These are phyloP conservation scores for Morone chrysops DNA, from an alignment of 2,113 vertebrate genomes.

Conservation along the genomic window DNA sequence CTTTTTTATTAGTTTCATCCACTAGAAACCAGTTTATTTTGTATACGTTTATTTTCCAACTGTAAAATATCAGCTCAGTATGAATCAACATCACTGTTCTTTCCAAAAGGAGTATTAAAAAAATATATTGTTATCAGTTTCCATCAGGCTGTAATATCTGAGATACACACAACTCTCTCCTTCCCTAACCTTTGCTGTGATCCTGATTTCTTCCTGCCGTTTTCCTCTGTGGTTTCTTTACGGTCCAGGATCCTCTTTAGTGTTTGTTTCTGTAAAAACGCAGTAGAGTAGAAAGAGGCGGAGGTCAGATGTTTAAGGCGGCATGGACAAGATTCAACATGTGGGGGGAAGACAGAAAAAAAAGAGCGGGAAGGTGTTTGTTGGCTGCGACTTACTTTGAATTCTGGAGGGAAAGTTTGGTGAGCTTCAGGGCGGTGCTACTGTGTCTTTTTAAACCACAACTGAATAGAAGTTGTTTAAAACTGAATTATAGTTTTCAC, in stretches of 20 bases:
- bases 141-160: too few relatives aligned
- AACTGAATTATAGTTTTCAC: neutral
- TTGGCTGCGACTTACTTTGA: neutral
- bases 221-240: neutral
- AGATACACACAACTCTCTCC: neutral
- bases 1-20: too few relatives aligned
- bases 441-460: neutral
- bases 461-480: slow-evolving; percentile 6
- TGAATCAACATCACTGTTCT: too few relatives aligned
- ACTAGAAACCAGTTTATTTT: too few relatives aligned
- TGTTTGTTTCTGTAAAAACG: neutral
- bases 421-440: slow-evolving; percentile 4
- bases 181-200: too few relatives aligned
- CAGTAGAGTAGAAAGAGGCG: neutral
- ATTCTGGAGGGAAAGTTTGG: slow-evolving; percentile 43
- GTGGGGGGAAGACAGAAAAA: neutral
- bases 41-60: too few relatives aligned
- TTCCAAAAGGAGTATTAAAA: too few relatives aligned
- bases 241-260: neutral
- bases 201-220: neutral
- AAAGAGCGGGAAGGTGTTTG: slow-evolving; percentile 18
- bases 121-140: too few relatives aligned
- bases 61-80: too few relatives aligned
- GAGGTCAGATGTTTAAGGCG: neutral
- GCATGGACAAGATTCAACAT: neutral